These are phyloP conservation scores for Cheirogaleus medius DNA, from an alignment of 2,113 vertebrate species.

Conservation along the genomic window DNA sequence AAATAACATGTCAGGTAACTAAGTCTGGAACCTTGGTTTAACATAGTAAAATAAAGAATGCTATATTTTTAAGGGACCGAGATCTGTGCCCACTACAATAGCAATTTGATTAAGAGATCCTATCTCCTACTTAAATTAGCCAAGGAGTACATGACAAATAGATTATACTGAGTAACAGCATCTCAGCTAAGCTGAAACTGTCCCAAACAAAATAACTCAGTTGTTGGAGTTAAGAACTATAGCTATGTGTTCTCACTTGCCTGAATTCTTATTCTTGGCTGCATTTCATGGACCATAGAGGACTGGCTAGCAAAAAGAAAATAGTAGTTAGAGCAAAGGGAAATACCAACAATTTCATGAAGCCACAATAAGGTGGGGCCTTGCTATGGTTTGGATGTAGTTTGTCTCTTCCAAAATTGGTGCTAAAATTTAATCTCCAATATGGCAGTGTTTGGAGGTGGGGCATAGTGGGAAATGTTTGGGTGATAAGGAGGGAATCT, in stretches of 20 bases:
- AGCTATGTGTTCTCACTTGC: not conserved
- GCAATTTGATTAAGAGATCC: not conserved
- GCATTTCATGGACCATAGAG: not conserved
- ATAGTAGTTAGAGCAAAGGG: too few species aligned
- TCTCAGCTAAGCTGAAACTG: not conserved
- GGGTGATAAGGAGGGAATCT: not conserved
- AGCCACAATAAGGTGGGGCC: not conserved
- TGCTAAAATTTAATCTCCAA: not conserved
- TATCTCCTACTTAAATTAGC: not conserved
- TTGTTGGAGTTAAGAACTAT: not conserved
- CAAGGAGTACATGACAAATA: not conserved
- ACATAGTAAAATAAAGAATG: not conserved
- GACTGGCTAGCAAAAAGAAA: not conserved
- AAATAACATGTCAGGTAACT: not conserved
- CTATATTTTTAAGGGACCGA: not conserved
- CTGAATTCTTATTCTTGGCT: not conserved
- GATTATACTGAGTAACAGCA: not conserved
- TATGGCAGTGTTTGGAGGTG: not conserved
- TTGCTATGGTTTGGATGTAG: not conserved
- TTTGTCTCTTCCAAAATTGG: not conserved
- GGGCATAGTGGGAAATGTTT: not conserved
- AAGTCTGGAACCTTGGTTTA: not conserved
- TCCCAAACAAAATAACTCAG: not conserved
- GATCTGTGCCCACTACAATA: not conserved
- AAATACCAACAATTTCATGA: not conserved